Percentiles rank a stretch among this genome's conserved stretches.
Conservation (phyloP, 2,797 vertebrate genomes). For the Chanos chanos region DNA sequence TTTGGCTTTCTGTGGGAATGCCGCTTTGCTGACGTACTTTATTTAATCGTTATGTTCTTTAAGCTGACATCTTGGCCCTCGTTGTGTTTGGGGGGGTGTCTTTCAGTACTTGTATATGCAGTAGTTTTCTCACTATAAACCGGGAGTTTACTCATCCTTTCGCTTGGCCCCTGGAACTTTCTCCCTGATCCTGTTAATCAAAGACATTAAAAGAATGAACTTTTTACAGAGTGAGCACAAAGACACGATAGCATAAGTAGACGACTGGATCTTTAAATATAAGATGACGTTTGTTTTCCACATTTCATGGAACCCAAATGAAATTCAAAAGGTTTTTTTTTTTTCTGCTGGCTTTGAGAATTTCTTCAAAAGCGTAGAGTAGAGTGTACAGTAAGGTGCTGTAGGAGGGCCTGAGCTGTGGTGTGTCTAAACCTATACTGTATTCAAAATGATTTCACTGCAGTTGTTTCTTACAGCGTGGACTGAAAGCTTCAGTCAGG, state of each 20-base stretch:
- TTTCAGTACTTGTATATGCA: constrained; percentile 34
- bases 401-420: no score
- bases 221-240: not conserved
- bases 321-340: no score
- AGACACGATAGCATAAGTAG: not conserved
- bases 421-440: no score
- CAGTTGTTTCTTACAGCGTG: no score
- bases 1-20: constrained; percentile 2
- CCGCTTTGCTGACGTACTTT: constrained; percentile 15
- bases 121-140: constrained; percentile 29
- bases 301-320: no score
- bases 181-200: constrained; percentile 86
- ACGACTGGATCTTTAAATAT: not conserved
- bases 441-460: no score
- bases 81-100: constrained; percentile 21
- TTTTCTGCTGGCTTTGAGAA: no score
- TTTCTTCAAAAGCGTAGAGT: no score
- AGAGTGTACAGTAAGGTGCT: no score
- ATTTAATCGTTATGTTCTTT: not conserved
- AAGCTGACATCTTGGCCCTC: constrained; percentile 17
- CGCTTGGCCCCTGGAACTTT: constrained; percentile 98
- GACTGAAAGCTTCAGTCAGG: no score
- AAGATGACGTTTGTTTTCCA: no score
- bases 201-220: constrained; percentile 24
- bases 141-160: constrained; percentile 83